Conservation (phyloP, 2,113 vertebrate species). For the Cinclus cinclus region DNA sequence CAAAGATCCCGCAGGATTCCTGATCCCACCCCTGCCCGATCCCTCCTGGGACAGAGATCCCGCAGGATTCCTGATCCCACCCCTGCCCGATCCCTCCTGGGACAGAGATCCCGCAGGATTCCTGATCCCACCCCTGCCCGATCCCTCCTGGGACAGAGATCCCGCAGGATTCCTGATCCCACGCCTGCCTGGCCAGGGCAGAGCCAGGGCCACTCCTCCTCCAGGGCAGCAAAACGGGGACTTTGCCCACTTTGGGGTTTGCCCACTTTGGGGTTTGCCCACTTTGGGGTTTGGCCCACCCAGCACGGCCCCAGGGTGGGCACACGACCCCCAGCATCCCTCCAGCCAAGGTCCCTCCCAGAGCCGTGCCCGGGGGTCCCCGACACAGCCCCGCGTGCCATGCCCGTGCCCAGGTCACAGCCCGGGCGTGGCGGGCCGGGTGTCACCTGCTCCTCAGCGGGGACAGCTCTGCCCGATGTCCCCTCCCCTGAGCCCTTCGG, state of each 20-base stretch:
- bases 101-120: neutral
- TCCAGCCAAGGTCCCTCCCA: neutral
- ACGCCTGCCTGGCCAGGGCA: rapidly evolving
- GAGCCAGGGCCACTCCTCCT: neutral
- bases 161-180: neutral
- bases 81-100: neutral
- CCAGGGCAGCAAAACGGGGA: neutral
- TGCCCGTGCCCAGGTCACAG: neutral
- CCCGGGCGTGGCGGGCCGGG: neutral
- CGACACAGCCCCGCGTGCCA: neutral
- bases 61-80: neutral
- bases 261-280: neutral
- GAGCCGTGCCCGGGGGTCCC: rapidly evolving
- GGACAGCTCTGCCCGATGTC: neutral
- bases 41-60: neutral
- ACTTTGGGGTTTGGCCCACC: neutral
- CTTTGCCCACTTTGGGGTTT: neutral
- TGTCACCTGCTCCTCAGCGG: rapidly evolving
- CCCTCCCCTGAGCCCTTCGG: neutral
- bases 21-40: neutral
- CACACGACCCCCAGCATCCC: neutral
- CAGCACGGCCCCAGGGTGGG: neutral
- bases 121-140: neutral
- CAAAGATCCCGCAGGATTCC: neutral
- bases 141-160: neutral